phyloP scores from a whole-genome alignment of 1,140 invertebrate species.

The Pseudomyrmex concolor region DNA sequence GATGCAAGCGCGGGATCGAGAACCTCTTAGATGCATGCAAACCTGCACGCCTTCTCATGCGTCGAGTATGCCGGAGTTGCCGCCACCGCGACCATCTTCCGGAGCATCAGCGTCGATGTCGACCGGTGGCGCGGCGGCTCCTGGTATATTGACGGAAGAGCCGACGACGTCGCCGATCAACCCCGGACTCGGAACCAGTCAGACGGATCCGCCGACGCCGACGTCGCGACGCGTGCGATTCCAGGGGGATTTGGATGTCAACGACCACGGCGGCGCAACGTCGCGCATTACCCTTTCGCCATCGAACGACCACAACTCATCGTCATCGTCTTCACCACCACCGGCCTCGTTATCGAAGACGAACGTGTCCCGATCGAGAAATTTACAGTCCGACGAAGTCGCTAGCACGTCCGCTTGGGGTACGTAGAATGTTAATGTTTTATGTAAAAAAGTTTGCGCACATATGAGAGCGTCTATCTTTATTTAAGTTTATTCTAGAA shows the following conservation, averaged over 20 bases:
- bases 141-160: conserved; percentile 69
- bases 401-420: conserved; percentile 83
- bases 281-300: conserved; percentile 79
- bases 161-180: conserved; percentile 74
- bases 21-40: conserved; percentile 85
- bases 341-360: conserved; percentile 77
- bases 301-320: conserved; percentile 76
- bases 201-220: conserved; percentile 78
- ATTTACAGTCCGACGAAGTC: conserved; percentile 82
- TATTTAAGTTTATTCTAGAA: neutral
- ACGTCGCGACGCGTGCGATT: conserved; percentile 87
- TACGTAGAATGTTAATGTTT: conserved; percentile 59
- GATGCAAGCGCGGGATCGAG: conserved; percentile 86
- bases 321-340: conserved; percentile 82
- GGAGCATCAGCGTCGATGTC: conserved; percentile 77
- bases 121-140: conserved; percentile 86
- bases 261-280: conserved; percentile 74
- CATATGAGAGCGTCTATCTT: neutral
- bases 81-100: conserved; percentile 76
- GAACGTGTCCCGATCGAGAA: conserved; percentile 81
- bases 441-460: neutral
- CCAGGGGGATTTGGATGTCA: conserved; percentile 86
- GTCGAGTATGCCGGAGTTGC: conserved; percentile 89
- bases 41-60: conserved; percentile 84
- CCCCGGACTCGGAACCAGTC: conserved; percentile 42